Conservation (phyloP, 2,797 vertebrate genomes). For the Hyperoplus immaculatus region DNA sequence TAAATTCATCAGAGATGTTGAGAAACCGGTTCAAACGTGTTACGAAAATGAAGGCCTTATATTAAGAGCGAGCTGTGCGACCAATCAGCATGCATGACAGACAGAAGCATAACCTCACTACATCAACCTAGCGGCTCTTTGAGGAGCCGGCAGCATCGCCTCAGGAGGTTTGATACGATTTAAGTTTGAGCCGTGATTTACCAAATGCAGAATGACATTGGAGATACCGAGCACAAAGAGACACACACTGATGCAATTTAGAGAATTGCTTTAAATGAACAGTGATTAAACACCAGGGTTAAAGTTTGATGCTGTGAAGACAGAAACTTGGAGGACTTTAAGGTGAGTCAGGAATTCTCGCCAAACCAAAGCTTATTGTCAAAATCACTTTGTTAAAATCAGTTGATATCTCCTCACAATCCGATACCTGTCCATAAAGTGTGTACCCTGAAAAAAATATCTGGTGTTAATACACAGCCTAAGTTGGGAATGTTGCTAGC, state of each 20-base stretch:
- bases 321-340: background rate
- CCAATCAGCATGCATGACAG: constrained; percentile 62
- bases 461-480: too few relatives aligned
- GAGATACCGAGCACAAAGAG: constrained; percentile 26
- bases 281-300: constrained; percentile 18
- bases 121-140: constrained; percentile 54
- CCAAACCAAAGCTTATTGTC: too few relatives aligned
- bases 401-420: too few relatives aligned
- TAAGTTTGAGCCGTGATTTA: constrained; percentile 53
- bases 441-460: too few relatives aligned
- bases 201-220: constrained; percentile 43
- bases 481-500: too few relatives aligned
- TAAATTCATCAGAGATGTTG: constrained; percentile 28
- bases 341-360: too few relatives aligned
- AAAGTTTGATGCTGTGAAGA: background rate
- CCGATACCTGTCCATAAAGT: too few relatives aligned
- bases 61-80: constrained; percentile 53
- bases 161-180: constrained; percentile 52
- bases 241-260: constrained; percentile 8
- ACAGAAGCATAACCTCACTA: constrained; percentile 44
- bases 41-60: constrained; percentile 38
- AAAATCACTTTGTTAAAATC: too few relatives aligned
- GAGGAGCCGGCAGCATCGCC: constrained; percentile 57
- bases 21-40: constrained; percentile 20
- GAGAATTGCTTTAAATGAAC: constrained; percentile 32